phyloP scores from a whole-genome alignment of 2,797 vertebrate species.

The Sebastolobus altivelis region DNA sequence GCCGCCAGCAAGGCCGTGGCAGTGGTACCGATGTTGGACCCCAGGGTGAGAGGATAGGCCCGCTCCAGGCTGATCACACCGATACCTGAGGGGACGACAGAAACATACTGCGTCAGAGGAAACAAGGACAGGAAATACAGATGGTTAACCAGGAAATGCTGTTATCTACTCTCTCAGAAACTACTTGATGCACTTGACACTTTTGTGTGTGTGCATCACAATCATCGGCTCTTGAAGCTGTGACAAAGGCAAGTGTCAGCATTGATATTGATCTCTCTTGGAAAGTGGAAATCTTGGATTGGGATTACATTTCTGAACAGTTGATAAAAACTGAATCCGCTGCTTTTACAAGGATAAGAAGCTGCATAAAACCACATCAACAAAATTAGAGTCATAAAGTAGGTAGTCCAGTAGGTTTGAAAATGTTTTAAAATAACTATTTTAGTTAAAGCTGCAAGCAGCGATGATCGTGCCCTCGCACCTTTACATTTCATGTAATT shows the following conservation, averaged over 20 bases:
- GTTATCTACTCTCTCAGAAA: neutral
- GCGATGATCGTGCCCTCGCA: too few species aligned
- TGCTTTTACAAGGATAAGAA: neutral
- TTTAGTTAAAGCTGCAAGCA: neutral
- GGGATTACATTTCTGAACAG: neutral
- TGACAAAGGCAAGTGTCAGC: neutral
- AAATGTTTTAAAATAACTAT: constrained; percentile 1
- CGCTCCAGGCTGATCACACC: constrained; percentile 87
- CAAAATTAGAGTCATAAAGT: neutral
- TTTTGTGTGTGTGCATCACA: neutral
- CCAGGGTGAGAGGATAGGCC: constrained; percentile 86
- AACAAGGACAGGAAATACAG: neutral
- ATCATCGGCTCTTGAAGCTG: neutral
- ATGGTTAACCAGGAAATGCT: neutral
- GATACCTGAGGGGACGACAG: constrained; percentile 71
- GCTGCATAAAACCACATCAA: neutral
- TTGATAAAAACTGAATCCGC: neutral
- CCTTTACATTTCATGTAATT: too few species aligned
- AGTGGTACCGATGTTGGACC: constrained; percentile 88
- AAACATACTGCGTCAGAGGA: neutral
- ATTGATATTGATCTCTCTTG: neutral
- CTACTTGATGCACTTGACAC: neutral
- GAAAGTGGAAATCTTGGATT: neutral
- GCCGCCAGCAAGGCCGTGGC: constrained; percentile 86
- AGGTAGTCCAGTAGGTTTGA: neutral